Percentiles rank a stretch among this genome's conserved stretches.
Evolutionary conservation across 2,888 invertebrate genomes (phyloP).

Genomic region (Cephus sareptanus): DNA sequence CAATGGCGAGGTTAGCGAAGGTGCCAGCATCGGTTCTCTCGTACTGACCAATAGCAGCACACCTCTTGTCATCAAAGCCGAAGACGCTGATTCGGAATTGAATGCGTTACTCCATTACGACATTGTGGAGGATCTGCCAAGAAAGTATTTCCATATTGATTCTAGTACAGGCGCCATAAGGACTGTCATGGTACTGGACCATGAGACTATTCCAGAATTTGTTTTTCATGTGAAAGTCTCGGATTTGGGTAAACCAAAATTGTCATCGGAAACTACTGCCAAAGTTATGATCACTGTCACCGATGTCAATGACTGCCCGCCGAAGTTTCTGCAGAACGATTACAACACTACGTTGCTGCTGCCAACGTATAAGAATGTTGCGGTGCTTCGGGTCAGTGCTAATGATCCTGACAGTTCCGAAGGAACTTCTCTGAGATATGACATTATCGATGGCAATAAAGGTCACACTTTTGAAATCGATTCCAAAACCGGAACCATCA

Average conservation of each 20-base stretch:
- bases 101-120: slow-evolving; percentile 88
- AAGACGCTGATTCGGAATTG: slow-evolving; percentile 87
- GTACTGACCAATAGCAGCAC: slow-evolving; percentile 75
- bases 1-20: slow-evolving; percentile 81
- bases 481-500: slow-evolving; percentile 74
- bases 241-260: slow-evolving; percentile 85
- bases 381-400: slow-evolving; percentile 77
- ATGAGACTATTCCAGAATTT: slow-evolving; percentile 77
- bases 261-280: slow-evolving; percentile 83
- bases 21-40: slow-evolving; percentile 78
- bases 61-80: slow-evolving; percentile 86
- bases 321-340: slow-evolving; percentile 76
- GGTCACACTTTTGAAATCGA: slow-evolving; percentile 80
- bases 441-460: slow-evolving; percentile 86
- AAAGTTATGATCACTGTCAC: slow-evolving; percentile 80
- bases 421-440: slow-evolving; percentile 68
- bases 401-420: slow-evolving; percentile 77
- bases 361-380: slow-evolving; percentile 85
- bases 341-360: slow-evolving; percentile 83
- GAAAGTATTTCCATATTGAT: slow-evolving; percentile 86
- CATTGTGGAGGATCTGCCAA: slow-evolving; percentile 83
- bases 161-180: slow-evolving; percentile 89
- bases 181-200: slow-evolving; percentile 81
- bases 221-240: slow-evolving; percentile 87
- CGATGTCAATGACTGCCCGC: slow-evolving; percentile 93